phyloP scores from a whole-genome alignment of 2,797 vertebrate genomes.

The Sebastes aleutianus region DNA sequence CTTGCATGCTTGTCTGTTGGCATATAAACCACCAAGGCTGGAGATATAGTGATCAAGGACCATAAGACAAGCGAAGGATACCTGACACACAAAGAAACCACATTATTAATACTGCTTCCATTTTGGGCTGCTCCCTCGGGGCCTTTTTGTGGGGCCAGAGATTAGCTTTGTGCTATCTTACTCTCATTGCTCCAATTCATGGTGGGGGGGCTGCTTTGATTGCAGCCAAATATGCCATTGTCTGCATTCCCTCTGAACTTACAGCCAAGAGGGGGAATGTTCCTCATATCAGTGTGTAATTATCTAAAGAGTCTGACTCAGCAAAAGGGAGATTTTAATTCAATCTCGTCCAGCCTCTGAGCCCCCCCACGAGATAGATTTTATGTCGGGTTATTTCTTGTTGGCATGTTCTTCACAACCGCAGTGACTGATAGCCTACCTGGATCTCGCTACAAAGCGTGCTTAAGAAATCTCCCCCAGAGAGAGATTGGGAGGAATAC shows the following conservation, averaged over 20 bases:
- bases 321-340: constrained; percentile 78
- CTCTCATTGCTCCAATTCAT: constrained; percentile 63
- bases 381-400: constrained; percentile 66
- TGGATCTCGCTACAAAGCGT: constrained; percentile 68
- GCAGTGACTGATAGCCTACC: constrained; percentile 68
- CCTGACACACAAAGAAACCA: constrained; percentile 16
- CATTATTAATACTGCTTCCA: constrained; percentile 54
- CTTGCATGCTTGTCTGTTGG: constrained; percentile 35
- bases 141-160: constrained; percentile 58
- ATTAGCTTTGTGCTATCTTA: constrained; percentile 69
- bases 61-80: constrained; percentile 6
- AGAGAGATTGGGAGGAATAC: constrained; percentile 64
- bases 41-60: constrained; percentile 22
- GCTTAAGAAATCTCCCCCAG: constrained; percentile 66
- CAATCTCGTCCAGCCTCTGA: constrained; percentile 41
- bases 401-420: constrained; percentile 61
- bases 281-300: constrained; percentile 77
- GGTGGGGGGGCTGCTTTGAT: constrained; percentile 46
- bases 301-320: constrained; percentile 79
- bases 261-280: constrained; percentile 66
- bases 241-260: constrained; percentile 73
- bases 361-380: constrained; percentile 64
- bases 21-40: neutral
- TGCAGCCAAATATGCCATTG: constrained; percentile 71
- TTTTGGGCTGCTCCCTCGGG: constrained; percentile 46